These are phyloP conservation scores for Clarias laeviceps DNA, from an alignment of 2,797 vertebrate genomes.

Conservation along the genomic window DNA sequence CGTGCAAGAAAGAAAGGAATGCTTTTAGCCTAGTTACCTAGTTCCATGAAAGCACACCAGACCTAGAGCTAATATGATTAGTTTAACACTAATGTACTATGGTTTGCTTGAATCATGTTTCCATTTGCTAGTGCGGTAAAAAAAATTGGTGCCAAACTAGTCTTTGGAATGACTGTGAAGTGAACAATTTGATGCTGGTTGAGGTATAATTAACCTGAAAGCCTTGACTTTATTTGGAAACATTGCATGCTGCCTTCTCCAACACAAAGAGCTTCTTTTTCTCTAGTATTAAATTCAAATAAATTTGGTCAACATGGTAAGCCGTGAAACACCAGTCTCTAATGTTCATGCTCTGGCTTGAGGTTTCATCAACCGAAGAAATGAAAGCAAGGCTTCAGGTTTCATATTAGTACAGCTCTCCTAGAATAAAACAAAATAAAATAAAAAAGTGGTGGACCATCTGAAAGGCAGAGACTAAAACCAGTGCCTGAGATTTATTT, in stretches of 20 bases:
- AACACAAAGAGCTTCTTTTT: not conserved
- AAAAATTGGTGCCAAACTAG: not conserved
- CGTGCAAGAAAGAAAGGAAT: conserved; percentile 1
- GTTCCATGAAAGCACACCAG: not conserved
- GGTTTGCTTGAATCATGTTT: not conserved
- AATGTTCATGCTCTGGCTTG: not conserved
- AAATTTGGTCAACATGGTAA: not conserved
- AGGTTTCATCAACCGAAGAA: not conserved
- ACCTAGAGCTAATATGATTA: not conserved
- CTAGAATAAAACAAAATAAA: not conserved
- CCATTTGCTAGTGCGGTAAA: not conserved
- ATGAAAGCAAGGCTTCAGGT: not conserved
- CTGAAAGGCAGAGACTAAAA: not conserved
- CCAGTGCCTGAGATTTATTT: not conserved
- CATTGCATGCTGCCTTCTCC: not conserved
- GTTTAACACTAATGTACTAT: not conserved
- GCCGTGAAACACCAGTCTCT: not conserved
- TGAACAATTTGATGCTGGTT: conserved; percentile 1
- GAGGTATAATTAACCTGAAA: not conserved
- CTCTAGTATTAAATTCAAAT: not conserved
- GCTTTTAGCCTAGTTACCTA: not conserved
- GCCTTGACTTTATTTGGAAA: conserved; percentile 7
- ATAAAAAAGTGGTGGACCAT: not conserved
- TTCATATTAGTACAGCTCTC: not conserved
- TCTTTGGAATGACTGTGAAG: not conserved